phyloP scores from a whole-genome alignment of 2,113 vertebrate species.

The Megaceryle torquata region DNA sequence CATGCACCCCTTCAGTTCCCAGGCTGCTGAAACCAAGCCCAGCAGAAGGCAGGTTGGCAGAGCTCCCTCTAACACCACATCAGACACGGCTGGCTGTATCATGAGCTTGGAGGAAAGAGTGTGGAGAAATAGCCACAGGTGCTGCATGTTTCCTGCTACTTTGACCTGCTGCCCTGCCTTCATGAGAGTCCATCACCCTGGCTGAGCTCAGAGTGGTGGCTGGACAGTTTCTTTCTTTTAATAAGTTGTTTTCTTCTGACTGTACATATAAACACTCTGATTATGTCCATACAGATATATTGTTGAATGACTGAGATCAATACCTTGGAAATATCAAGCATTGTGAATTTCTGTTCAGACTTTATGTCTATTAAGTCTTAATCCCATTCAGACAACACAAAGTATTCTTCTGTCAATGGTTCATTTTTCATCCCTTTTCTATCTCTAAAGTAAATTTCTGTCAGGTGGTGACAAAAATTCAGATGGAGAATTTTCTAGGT shows the following conservation, averaged over 20 bases:
- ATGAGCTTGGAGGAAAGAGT: background rate
- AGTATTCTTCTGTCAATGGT: background rate
- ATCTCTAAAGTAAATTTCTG: background rate
- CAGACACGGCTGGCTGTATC: background rate
- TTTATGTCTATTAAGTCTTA: background rate
- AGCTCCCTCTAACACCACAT: background rate
- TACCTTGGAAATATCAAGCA: background rate
- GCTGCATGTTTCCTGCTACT: background rate
- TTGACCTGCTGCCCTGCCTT: background rate
- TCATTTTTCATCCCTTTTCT: background rate
- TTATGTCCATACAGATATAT: background rate
- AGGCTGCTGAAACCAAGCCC: background rate
- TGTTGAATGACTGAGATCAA: background rate
- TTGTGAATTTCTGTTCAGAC: background rate
- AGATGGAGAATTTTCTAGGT: background rate
- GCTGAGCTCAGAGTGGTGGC: background rate
- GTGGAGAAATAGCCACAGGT: background rate
- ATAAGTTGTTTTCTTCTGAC: background rate
- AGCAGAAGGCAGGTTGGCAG: background rate
- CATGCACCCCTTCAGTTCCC: background rate
- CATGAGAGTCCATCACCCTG: no score
- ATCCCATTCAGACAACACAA: background rate
- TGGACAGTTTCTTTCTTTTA: background rate
- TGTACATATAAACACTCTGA: background rate
- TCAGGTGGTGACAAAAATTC: background rate